phyloP scores from a whole-genome alignment of 2,888 invertebrate species.

The Drosophila stalkeri region DNA sequence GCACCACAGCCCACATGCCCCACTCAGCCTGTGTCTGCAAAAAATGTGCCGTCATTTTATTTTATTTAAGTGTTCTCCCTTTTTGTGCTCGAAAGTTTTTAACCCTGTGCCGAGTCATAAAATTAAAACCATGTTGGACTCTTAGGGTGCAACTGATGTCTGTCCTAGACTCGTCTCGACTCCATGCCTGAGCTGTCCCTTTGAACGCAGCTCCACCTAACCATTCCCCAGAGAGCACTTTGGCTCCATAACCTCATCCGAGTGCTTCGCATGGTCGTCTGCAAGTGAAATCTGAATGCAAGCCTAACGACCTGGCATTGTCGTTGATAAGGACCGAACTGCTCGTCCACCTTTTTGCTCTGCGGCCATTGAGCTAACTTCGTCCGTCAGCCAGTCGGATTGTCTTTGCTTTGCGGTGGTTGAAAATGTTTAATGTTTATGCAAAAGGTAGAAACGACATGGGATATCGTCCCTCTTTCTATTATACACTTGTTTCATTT shows the following conservation, averaged over 20 bases:
- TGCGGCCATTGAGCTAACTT: conserved; percentile 25
- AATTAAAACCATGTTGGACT: conserved; percentile 69
- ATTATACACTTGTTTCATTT: conserved; percentile 12
- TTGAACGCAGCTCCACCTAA: conserved; percentile 41
- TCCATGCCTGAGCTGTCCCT: conserved; percentile 13
- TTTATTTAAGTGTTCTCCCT: conserved; percentile 54
- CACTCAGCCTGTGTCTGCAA: conserved; percentile 26
- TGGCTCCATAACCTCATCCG: conserved; percentile 29
- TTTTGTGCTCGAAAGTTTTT: conserved; percentile 66
- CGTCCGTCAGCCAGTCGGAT: conserved; percentile 17
- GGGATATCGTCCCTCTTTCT: conserved; percentile 15
- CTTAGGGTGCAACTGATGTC: conserved; percentile 62
- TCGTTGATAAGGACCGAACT: conserved; percentile 74
- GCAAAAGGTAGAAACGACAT: conserved; percentile 35
- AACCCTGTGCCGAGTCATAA: conserved; percentile 72
- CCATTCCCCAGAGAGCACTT: conserved; percentile 25
- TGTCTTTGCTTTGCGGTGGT: conserved; percentile 48
- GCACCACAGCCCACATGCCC: neutral
- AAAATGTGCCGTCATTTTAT: conserved; percentile 56
- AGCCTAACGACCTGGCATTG: conserved; percentile 79
- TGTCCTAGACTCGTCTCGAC: conserved; percentile 16
- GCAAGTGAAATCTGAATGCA: conserved; percentile 70
- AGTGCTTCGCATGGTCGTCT: conserved; percentile 31
- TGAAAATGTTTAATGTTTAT: conserved; percentile 59
- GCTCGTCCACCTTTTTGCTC: conserved; percentile 45